phyloP scores from a whole-genome alignment of 2,888 invertebrate species.

The Erebia ligea region DNA sequence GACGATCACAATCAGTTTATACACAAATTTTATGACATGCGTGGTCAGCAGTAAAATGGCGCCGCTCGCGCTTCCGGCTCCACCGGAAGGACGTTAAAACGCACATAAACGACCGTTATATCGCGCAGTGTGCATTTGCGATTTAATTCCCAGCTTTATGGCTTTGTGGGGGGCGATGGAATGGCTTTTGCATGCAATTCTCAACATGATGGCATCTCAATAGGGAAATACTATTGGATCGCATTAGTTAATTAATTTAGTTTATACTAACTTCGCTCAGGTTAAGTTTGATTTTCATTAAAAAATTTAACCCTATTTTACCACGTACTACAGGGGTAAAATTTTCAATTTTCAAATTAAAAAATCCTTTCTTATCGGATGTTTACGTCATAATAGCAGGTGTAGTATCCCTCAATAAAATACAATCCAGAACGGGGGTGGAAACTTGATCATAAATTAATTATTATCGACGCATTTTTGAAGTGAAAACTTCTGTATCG shows the following conservation, averaged over 20 bases:
- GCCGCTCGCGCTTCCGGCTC: constrained; percentile 21
- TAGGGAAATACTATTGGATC: background rate
- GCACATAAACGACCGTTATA: constrained; percentile 25
- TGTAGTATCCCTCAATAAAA: too few species aligned
- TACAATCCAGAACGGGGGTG: too few species aligned
- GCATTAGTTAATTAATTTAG: constrained; percentile 9
- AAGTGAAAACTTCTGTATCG: too few species aligned
- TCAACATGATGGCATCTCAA: constrained; percentile 1
- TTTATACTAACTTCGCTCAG: background rate
- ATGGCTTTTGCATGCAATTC: constrained; percentile 20
- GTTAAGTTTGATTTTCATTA: too few species aligned
- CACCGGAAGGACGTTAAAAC: constrained; percentile 25
- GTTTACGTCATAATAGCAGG: too few species aligned
- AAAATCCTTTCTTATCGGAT: too few species aligned
- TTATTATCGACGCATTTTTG: too few species aligned
- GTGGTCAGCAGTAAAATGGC: constrained; percentile 24
- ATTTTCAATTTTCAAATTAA: too few species aligned
- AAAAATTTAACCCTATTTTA: too few species aligned
- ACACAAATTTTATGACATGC: constrained; percentile 12
- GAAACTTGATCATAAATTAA: too few species aligned
- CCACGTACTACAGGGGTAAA: too few species aligned
- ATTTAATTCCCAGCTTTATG: constrained; percentile 21
- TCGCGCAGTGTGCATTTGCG: constrained; percentile 18
- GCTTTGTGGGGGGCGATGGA: background rate
- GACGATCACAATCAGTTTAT: constrained; percentile 10